phyloP scores from a whole-genome alignment of 2,888 invertebrate species.

The Phytoseiulus persimilis region DNA sequence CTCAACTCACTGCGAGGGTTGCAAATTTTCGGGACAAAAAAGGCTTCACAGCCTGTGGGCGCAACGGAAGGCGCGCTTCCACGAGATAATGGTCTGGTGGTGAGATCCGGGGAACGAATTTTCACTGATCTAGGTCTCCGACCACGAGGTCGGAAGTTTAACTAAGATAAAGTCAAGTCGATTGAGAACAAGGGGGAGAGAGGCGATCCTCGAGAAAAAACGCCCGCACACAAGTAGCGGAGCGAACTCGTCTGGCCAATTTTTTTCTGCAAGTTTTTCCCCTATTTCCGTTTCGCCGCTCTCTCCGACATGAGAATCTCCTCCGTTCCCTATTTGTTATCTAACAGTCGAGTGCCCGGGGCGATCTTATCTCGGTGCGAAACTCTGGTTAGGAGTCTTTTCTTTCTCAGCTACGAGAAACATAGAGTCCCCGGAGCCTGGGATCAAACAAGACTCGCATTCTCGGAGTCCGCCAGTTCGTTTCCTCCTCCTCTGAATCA shows the following conservation, averaged over 20 bases:
- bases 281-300: not conserved
- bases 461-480: not conserved
- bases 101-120: not conserved
- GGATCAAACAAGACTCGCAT: not conserved
- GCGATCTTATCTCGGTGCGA: not conserved
- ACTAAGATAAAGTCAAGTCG: not conserved
- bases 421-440: not conserved
- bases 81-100: not conserved
- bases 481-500: not conserved
- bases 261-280: not conserved
- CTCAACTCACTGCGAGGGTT: too few species aligned
- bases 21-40: too few species aligned
- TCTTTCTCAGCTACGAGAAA: not conserved
- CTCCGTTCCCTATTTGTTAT: not conserved
- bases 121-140: not conserved
- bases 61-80: not conserved
- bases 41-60: not conserved
- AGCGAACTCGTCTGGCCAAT: not conserved
- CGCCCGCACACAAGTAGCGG: not conserved
- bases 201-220: not conserved
- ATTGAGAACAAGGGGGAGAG: not conserved
- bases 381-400: not conserved
- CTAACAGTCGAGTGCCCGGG: not conserved
- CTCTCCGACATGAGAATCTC: not conserved
- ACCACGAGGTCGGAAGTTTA: not conserved